Base-by-base conservation (phyloP, 2,113 vertebrate species). In the Pelusios castaneus region DNA sequence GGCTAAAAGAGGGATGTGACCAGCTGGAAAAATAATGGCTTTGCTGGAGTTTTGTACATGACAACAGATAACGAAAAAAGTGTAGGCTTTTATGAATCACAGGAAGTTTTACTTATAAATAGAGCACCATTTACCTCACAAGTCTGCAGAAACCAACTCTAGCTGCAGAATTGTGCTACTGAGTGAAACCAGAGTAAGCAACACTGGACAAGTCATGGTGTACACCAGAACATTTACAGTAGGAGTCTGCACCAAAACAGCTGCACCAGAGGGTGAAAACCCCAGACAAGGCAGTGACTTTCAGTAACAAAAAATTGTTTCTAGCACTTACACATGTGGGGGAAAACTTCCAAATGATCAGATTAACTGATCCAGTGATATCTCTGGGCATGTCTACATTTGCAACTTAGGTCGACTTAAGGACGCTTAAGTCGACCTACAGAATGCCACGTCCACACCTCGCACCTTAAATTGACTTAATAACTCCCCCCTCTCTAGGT, bases 91-190 rank as follows among this genome's bases (percentile, higher is more conserved):
- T 47, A 43, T 45, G 49, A 51, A 52, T 95, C 82, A 94, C 34
- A 91, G 85, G 88, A 96, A 95, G 75, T 89, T 94, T 70, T 89
- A 81, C 58, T 84, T 96, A 87, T 93, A 94, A 95, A 93, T 88
- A 94, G 91, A 82, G 3, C 5, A 58, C 12, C 2, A 31, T 87
- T 95, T 90, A 45, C 81, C 76, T 84, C 25, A n/a, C n/a, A 24
- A 82, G 34, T 8, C 1, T 56, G 49, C 17, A 94, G 70, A 79
- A 84, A 85, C n/a, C 14, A 83, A 5, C 2, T 84, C 2, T 31
- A n/a, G 2, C 14, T 85, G 29, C 31, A 84, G 43, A 86, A 70
- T 0, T 79, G 6, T 45, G 4, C 29, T 85, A 6, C 5, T 86
- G 10, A 84, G 27, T 80, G 94, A 91, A 86, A 2, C 2, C 67